Base-by-base conservation (phyloP, 1,140 invertebrate genomes). In the Drosophila pandora region DNA sequence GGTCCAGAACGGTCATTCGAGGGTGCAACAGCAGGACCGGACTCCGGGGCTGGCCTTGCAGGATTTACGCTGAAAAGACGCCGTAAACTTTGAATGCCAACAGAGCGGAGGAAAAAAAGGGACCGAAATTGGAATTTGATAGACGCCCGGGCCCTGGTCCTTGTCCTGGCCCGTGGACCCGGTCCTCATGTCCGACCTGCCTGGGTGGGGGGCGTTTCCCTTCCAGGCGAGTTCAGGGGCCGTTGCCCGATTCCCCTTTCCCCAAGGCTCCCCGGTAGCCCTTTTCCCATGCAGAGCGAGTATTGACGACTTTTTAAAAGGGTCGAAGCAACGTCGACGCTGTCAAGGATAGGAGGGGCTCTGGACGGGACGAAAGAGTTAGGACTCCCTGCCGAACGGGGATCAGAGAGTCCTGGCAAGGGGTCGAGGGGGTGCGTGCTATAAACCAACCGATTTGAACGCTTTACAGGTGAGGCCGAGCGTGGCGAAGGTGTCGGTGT, bases 301-400 rank as follows among this genome's bases (percentile, higher is more conserved):
- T 89, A 88, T 88, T 88, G 83, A 88, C 83, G 83, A 88, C 83
- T 88, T 88, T 88, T 88, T 88, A 88, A 88, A 88, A 88, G 83
- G 83, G 83, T 88, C 82, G 82, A 78, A 62, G 67, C 63, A 61
- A 73, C 76, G 83, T 72, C 79, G 71, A 48, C 37, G 61, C 59
- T 64, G 80, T 68, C 67, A 60, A 68, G 74, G 47, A 64, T 28
- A 32, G 28, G 17, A 17, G 30, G 30, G 13, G 12, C 30, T 28
- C 28, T 9, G 50, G 21, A 32, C 43, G 32, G 28, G 50, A 12
- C 63, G 12, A 3, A 43, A 43, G 41, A 43, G 41, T 43, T 43
- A 43, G 41, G 41, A 10, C 10, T 37, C 34, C 34, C 34, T 23
- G 21, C 30, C 30, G 12, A 34, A 65, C 48, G 23, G 34, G 39